Percentiles rank a stretch among this genome's conserved stretches.
phyloP scores from a whole-genome alignment of 2,113 vertebrate species.

The Hystrix brachyura region DNA sequence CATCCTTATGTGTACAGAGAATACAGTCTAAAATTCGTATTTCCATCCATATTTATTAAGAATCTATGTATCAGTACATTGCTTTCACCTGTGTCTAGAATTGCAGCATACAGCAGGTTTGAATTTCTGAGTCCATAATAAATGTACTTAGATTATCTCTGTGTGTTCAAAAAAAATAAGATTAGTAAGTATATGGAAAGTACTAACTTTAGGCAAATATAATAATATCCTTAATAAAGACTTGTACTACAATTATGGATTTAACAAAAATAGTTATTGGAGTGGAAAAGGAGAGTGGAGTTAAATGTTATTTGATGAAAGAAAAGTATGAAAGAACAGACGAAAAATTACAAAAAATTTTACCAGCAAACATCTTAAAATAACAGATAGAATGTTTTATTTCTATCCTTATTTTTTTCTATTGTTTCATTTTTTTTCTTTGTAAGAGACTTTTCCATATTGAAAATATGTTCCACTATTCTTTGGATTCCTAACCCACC shows the following conservation, averaged over 20 bases:
- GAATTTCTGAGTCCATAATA: neutral
- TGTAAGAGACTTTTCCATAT: neutral
- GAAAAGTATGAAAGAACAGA: neutral
- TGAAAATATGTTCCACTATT: neutral
- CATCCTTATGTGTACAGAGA: neutral
- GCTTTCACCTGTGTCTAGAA: neutral
- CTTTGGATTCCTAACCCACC: constrained; percentile 28
- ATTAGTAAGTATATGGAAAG: neutral
- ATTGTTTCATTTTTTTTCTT: neutral
- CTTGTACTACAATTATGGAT: neutral
- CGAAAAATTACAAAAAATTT: neutral
- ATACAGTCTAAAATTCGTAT: neutral
- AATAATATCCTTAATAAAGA: neutral
- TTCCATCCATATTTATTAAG: neutral
- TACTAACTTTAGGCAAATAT: neutral
- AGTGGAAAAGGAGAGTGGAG: neutral
- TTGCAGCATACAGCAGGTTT: neutral
- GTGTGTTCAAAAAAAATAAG: neutral
- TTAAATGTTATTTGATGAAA: neutral
- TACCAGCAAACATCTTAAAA: neutral
- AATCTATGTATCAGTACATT: neutral
- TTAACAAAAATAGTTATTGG: neutral
- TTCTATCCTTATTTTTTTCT: neutral
- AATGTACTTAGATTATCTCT: neutral
- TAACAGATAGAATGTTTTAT: neutral